phyloP scores from a whole-genome alignment of 2,797 vertebrate genomes.

The Onychomys arenicola region DNA sequence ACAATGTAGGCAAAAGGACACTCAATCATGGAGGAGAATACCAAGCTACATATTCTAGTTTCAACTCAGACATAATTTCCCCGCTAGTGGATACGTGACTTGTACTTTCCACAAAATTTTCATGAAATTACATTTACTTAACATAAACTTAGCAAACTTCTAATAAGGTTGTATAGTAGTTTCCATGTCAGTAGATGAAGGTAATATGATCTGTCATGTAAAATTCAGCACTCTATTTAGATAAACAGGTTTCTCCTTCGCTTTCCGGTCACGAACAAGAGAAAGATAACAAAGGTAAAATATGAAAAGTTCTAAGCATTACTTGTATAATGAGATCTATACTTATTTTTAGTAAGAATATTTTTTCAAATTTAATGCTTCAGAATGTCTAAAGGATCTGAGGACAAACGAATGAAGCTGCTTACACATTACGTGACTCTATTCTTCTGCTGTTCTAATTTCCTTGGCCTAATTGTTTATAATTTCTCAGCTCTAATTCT shows the following conservation, averaged over 20 bases:
- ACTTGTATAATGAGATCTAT: neutral
- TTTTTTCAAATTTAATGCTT: slow-evolving; percentile 28
- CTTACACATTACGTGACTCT: no score
- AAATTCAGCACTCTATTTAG: slow-evolving; percentile 28
- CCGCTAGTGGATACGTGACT: neutral
- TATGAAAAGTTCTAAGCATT: neutral
- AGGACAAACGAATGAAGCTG: no score
- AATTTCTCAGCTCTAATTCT: no score
- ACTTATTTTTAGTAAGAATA: neutral
- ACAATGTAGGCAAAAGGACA: neutral
- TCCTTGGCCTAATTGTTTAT: no score
- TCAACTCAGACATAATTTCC: neutral
- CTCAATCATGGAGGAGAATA: no score
- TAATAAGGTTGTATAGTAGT: neutral
- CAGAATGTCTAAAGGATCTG: no score
- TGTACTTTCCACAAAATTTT: neutral
- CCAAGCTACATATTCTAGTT: neutral
- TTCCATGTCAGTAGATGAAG: neutral
- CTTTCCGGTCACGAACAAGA: neutral
- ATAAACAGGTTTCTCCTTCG: neutral
- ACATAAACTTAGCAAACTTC: neutral
- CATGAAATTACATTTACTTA: neutral
- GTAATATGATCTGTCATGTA: neutral
- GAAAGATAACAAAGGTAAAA: neutral
- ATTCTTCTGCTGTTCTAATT: no score